phyloP scores from a whole-genome alignment of 2,113 vertebrate genomes.

The Dascyllus trimaculatus region DNA sequence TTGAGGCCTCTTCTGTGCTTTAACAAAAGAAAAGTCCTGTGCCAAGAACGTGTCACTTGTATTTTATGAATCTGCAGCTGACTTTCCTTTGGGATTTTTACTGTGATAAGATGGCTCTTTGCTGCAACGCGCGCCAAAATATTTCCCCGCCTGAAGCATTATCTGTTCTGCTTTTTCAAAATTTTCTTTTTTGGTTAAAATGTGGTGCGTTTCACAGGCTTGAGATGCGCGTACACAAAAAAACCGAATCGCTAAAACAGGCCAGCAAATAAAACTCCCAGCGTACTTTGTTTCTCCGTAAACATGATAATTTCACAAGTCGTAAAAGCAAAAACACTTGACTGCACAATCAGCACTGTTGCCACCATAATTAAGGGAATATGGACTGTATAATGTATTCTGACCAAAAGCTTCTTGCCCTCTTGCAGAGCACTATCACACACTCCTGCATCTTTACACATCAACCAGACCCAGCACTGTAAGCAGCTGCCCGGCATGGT shows the following conservation, averaged over 20 bases:
- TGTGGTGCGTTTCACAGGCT: conserved; percentile 16
- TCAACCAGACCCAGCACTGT: conserved; percentile 98
- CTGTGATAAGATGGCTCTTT: conserved; percentile 57
- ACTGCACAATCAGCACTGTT: not conserved
- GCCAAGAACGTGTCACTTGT: conserved; percentile 64
- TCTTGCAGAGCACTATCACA: conserved; percentile 90
- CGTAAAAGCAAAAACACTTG: not conserved
- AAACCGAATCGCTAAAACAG: conserved; percentile 27
- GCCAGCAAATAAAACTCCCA: not conserved
- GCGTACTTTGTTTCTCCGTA: not conserved
- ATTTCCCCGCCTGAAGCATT: conserved; percentile 25
- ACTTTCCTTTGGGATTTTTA: conserved; percentile 29
- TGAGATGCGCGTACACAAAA: conserved; percentile 3
- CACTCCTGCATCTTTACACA: conserved; percentile 85
- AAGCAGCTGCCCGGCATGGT: conserved; percentile 95
- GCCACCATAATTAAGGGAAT: not conserved
- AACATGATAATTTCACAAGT: conserved; percentile 23
- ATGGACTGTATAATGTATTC: not conserved
- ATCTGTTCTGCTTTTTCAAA: conserved; percentile 46
- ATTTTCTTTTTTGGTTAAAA: conserved; percentile 32
- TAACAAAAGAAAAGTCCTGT: conserved; percentile 43
- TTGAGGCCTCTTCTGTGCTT: conserved; percentile 21
- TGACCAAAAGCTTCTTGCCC: conserved; percentile 11
- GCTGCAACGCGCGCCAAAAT: conserved; percentile 22
- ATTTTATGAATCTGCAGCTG: conserved; percentile 64